Evolutionary conservation across 2,797 vertebrate species (phyloP).

Genomic region (Amazonetta brasiliensis): DNA sequence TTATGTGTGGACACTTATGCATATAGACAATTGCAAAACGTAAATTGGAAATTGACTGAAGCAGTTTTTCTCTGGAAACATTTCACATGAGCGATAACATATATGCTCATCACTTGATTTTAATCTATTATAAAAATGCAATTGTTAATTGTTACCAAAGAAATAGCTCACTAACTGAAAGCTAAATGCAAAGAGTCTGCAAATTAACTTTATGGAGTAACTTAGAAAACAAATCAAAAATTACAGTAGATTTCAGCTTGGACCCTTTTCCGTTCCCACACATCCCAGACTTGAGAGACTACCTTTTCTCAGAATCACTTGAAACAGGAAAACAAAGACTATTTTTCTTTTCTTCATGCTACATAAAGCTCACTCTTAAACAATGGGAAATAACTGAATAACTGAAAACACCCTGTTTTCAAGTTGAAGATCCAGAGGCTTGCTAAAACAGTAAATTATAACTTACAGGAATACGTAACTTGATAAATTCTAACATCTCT

Average conservation of each 20-base stretch:
- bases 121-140: neutral
- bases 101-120: neutral
- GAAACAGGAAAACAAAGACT: neutral
- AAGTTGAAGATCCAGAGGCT: neutral
- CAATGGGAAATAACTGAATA: rapidly evolving
- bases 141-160: neutral
- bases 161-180: neutral
- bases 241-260: neutral
- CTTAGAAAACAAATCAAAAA: neutral
- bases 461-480: neutral
- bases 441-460: neutral
- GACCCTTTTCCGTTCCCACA: neutral
- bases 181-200: neutral
- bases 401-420: rapidly evolving
- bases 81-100: neutral
- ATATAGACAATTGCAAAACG: neutral
- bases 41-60: neutral
- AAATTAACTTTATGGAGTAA: neutral
- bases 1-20: neutral
- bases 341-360: neutral
- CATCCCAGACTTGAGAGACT: rapidly evolving
- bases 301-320: neutral
- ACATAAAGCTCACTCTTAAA: neutral
- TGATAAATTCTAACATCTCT: neutral
- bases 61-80: neutral